A percentile compares a stretch with the other conserved stretches of the same genome.
Evolutionary conservation across 2,797 vertebrate genomes (phyloP).

Genomic region (Vireo griseus): DNA sequence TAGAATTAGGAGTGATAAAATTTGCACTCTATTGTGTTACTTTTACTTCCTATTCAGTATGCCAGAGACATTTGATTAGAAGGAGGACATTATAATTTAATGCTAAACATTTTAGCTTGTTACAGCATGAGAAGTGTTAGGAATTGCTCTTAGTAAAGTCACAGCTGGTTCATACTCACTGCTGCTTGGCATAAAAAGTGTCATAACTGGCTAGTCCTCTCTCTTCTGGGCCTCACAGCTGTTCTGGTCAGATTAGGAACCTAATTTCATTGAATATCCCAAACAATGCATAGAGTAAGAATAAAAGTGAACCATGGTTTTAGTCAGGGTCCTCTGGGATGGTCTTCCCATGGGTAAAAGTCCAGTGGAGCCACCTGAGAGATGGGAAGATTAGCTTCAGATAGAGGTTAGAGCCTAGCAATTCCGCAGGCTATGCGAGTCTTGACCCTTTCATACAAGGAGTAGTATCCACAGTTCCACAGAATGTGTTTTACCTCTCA

Average conservation of each 20-base stretch:
- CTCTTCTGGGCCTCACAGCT: not conserved
- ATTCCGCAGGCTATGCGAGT: not conserved
- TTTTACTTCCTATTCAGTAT: not conserved
- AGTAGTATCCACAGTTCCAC: not conserved
- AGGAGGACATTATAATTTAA: not conserved
- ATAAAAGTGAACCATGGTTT: not conserved
- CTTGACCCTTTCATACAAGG: not conserved
- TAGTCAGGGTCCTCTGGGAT: not conserved
- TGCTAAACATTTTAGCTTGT: not conserved
- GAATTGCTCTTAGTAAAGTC: not conserved
- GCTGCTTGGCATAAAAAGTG: not conserved
- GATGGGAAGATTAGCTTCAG: not conserved
- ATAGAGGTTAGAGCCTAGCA: not conserved
- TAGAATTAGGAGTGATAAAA: not conserved
- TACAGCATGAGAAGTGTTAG: not conserved
- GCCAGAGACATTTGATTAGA: not conserved
- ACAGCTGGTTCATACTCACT: not conserved
- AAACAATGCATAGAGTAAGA: not conserved
- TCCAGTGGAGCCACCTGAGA: not conserved
- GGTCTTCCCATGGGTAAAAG: not conserved
- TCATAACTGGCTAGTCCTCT: not conserved
- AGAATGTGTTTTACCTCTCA: not conserved
- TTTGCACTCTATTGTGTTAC: not conserved
- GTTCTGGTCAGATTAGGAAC: not conserved
- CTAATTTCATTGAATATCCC: not conserved